Evolutionary conservation across 2,797 vertebrate genomes (phyloP).

Genomic region (Ceryle rudis): DNA sequence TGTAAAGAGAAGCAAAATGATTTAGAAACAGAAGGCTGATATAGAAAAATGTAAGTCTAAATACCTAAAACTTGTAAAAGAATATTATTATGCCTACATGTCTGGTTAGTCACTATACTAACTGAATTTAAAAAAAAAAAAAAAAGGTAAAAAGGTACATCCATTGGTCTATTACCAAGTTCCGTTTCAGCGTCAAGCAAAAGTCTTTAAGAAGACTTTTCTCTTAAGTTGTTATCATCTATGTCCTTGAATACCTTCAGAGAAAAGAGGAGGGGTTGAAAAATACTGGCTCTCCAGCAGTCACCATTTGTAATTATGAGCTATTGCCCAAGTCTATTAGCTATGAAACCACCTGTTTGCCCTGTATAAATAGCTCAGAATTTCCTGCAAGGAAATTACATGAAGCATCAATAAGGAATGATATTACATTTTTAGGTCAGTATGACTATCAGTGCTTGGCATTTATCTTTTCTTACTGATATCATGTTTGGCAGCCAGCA

Average conservation of each 20-base stretch:
- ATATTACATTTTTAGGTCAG: conserved; percentile 51
- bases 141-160: not conserved
- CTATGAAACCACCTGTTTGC: conserved; percentile 51
- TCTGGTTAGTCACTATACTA: not conserved
- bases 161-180: not conserved
- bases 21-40: not conserved
- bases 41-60: not conserved
- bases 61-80: not conserved
- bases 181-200: not conserved
- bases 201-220: not conserved
- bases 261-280: not conserved
- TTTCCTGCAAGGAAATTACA: conserved; percentile 65
- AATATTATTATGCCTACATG: not conserved
- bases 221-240: not conserved
- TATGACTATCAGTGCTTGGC: conserved; percentile 49
- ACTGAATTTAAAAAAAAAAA: not conserved
- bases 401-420: conserved; percentile 49
- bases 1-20: not conserved
- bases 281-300: not conserved
- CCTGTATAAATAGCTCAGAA: conserved; percentile 51
- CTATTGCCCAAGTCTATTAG: conserved; percentile 38
- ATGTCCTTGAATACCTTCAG: conserved; percentile 34
- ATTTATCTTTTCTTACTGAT: conserved; percentile 54
- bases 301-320: conserved; percentile 49
- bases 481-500: conserved; percentile 24